These are phyloP conservation scores for Euzophera pinguis DNA, from an alignment of 2,888 invertebrate species.

Conservation along the genomic window DNA sequence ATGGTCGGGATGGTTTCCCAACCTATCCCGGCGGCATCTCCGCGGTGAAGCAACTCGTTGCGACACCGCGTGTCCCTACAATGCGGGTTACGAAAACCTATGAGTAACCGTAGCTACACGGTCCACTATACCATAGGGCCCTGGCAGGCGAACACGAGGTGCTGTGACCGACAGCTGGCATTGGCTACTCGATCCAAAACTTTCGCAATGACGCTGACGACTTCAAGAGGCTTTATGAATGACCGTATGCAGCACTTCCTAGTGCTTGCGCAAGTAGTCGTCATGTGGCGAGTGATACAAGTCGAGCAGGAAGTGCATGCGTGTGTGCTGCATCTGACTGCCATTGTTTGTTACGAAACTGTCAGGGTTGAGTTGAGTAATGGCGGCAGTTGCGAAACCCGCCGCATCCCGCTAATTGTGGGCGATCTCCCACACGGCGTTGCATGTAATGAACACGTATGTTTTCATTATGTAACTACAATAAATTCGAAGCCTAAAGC, in stretches of 20 bases:
- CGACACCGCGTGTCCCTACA: constrained; percentile 75
- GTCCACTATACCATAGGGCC: constrained; percentile 41
- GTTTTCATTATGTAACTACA: constrained; percentile 20
- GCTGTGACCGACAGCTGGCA: background rate
- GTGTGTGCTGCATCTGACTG: constrained; percentile 74
- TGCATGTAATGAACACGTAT: constrained; percentile 9
- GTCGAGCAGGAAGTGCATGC: constrained; percentile 76
- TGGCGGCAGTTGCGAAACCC: constrained; percentile 63
- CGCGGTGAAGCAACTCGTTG: constrained; percentile 68
- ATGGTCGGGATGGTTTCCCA: constrained; percentile 77
- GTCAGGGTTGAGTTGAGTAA: constrained; percentile 78
- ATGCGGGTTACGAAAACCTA: constrained; percentile 76
- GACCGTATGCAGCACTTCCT: constrained; percentile 54
- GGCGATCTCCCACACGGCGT: constrained; percentile 57
- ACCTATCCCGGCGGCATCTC: constrained; percentile 74
- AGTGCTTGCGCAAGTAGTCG: constrained; percentile 63
- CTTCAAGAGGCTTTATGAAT: constrained; percentile 43
- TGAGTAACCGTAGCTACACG: constrained; percentile 53
- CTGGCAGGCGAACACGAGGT: constrained; percentile 7
- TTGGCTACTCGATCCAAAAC: constrained; percentile 26
- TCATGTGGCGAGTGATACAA: constrained; percentile 60
- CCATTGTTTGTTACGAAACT: constrained; percentile 75
- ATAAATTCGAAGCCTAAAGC: background rate
- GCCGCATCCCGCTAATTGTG: constrained; percentile 72
- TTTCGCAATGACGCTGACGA: constrained; percentile 55